Conservation (phyloP, 2,113 vertebrate species). For the Megalops atlanticus region DNA sequence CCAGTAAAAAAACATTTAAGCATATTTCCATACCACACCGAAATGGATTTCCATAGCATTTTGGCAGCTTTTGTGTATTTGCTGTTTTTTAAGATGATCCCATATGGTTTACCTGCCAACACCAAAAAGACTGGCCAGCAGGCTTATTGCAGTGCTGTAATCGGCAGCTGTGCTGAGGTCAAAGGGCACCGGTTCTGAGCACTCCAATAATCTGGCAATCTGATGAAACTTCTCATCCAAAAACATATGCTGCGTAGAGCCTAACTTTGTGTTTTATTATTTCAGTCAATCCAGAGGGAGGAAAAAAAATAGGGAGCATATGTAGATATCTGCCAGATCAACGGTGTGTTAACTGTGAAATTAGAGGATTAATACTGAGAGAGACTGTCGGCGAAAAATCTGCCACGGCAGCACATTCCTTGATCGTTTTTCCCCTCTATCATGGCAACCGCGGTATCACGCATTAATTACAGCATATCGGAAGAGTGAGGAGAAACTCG, state of each 20-base stretch:
- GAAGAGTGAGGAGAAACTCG: conserved; percentile 58
- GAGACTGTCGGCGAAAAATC: conserved; percentile 47
- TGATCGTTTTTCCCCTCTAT: conserved; percentile 37
- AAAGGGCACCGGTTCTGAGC: conserved; percentile 11
- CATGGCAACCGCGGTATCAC: conserved; percentile 45
- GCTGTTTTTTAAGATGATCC: conserved; percentile 20
- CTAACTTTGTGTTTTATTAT: conserved; percentile 55
- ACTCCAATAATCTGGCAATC: conserved; percentile 63
- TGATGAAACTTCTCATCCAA: conserved; percentile 55
- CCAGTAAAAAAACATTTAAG: conserved; percentile 69
- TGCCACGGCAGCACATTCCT: conserved; percentile 60
- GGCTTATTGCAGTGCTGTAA: background rate
- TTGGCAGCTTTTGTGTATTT: background rate
- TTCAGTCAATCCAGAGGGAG: conserved; percentile 50
- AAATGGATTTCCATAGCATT: background rate
- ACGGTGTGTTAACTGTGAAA: conserved; percentile 52
- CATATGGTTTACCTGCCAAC: conserved; percentile 23
- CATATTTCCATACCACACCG: conserved; percentile 62
- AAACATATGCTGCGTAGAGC: conserved; percentile 54
- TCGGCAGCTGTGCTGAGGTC: conserved; percentile 20
- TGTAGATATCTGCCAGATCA: conserved; percentile 58
- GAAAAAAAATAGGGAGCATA: conserved; percentile 45
- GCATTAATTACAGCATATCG: conserved; percentile 69
- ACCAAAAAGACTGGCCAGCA: background rate
- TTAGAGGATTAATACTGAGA: conserved; percentile 60